Conservation (phyloP, 2,797 vertebrate genomes). For the Miichthys miiuy region DNA sequence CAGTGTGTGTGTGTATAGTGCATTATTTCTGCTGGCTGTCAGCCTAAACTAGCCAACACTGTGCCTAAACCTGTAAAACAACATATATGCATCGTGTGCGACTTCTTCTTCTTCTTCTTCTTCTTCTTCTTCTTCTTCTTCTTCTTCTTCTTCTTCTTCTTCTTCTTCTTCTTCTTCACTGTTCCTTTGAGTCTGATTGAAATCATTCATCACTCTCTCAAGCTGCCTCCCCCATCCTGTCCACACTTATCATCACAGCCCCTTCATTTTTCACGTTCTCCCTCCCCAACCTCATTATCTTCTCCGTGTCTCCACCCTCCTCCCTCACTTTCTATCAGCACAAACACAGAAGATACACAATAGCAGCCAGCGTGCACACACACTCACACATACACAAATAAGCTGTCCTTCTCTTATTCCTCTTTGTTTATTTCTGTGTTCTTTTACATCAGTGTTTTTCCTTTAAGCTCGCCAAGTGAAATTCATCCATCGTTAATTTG, state of each 20-base stretch:
- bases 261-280: conserved; percentile 55
- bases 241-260: conserved; percentile 23
- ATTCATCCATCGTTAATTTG: neutral
- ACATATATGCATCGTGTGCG: neutral
- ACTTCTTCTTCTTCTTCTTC: conserved; percentile 1
- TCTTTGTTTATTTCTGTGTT: conserved; percentile 4
- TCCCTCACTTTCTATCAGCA: conserved; percentile 37
- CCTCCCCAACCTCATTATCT: conserved; percentile 51
- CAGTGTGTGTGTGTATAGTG: conserved; percentile 31
- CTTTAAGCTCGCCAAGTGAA: conserved; percentile 10
- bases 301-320: conserved; percentile 24
- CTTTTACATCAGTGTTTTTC: neutral
- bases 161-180: conserved; percentile 1
- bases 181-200: conserved; percentile 10
- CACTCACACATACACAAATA: conserved; percentile 1
- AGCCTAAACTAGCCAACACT: conserved; percentile 7
- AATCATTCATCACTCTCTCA: conserved; percentile 41
- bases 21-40: conserved; percentile 7
- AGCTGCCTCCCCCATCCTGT: conserved; percentile 30
- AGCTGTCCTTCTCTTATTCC: conserved; percentile 1
- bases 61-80: neutral
- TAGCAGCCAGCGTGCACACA: neutral
- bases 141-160: neutral
- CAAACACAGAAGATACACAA: conserved; percentile 12
- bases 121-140: neutral